Evolutionary conservation across 2,888 invertebrate genomes (phyloP), one percentile per base, ranked within the genome.

Genomic region (Leptinotarsa peninsularis): DNA sequence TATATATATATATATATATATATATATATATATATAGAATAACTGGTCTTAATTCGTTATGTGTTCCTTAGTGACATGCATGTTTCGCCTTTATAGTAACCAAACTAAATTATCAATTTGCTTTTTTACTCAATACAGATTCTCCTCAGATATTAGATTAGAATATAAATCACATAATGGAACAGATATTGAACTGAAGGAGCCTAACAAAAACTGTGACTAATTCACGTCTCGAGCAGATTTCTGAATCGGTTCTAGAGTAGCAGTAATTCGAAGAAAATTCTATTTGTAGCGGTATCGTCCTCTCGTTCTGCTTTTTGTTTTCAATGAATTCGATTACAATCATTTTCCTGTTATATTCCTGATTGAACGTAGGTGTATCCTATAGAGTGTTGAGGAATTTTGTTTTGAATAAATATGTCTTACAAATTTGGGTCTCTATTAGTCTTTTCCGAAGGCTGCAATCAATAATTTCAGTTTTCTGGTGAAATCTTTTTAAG

Each of bases 261-360:
- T 81, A 76, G 72, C 80, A 80, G 80, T 76, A 74, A 54, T 60
- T 70, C 13, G 33, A 63, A 54, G 68, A 72, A 72, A 72, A 70
- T 71, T 78, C 49, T 63, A 76, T 75, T 77, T 69, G 72, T 73
- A 79, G 75, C 77, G 79, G 77, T 77, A 77, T 74, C 67, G 71
- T 77, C 74, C 68, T 73, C 66, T 66, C 69, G 72, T 67, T 75
- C 72, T 66, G 60, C 71, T 78, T 77, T 76, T 76, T 76, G 58
- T 52, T 49, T 10, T 5, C 10, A 15, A n/a, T 17, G n/a, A 27
- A 33, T 49, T 67, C 49, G n/a, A 49, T 49, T 14, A 43, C 1
- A 14, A 21, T 43, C 0, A 49, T 43, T 18, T 27, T 67, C 17
- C 21, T 67, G 43, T 52, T 52, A 17, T 52, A 15, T 14, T 52